A percentile compares a stretch with the other conserved stretches of the same genome.
phyloP scores from a whole-genome alignment of 2,888 invertebrate species.

The Linyphia triangularis region DNA sequence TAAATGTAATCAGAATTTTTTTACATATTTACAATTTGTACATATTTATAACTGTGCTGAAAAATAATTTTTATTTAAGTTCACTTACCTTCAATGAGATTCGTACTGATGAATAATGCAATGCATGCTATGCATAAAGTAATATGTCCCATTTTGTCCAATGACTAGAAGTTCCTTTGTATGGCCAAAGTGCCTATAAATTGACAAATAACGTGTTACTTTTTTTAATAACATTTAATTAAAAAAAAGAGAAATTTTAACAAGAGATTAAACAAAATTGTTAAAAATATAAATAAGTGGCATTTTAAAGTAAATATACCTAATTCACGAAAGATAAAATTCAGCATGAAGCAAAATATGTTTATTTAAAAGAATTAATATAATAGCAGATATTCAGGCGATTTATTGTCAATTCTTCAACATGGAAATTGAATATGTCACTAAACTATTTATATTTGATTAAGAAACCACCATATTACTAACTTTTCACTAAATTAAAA shows the following conservation, averaged over 20 bases:
- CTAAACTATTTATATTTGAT: too few species aligned
- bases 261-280: background rate
- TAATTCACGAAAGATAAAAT: too few species aligned
- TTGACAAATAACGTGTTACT: background rate
- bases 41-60: background rate
- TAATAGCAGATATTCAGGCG: too few species aligned
- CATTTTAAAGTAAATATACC: background rate
- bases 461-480: too few species aligned
- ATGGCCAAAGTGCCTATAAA: background rate
- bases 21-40: background rate
- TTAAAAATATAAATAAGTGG: background rate
- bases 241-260: background rate
- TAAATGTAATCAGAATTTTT: too few species aligned
- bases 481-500: too few species aligned
- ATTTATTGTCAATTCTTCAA: too few species aligned
- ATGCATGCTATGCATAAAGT: background rate
- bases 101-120: background rate
- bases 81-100: slow-evolving; percentile 13
- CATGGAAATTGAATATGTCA: too few species aligned
- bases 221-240: background rate
- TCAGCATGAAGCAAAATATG: background rate
- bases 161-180: slow-evolving; percentile 16
- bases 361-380: background rate
- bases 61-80: background rate
- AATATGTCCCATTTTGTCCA: slow-evolving; percentile 9